Evolutionary conservation across 2,113 vertebrate species (phyloP), one percentile per base, ranked within the genome.

Genomic region (Verasper variegatus): DNA sequence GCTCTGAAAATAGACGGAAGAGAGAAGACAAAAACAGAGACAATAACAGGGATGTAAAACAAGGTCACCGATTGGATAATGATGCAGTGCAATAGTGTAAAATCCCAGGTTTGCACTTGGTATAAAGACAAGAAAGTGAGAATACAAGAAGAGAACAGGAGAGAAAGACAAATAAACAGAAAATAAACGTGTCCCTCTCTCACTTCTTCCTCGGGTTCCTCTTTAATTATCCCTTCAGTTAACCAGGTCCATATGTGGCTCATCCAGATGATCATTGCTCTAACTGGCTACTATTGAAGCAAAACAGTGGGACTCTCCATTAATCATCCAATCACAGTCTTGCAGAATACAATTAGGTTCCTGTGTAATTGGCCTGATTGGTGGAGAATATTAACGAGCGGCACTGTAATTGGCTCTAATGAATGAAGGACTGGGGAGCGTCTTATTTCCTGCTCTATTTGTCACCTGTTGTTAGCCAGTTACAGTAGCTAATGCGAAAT

Each of bases 361-460:
- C 70, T 12, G 6, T 56, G 66, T 89, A 93, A 93, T 92, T 89
- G 81, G 37, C 64, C 84, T 89, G 76, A 92, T 89, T 92, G 85
- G 91, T 84, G 78, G 85, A 74, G 83, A 89, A 92, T 92, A 92
- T 92, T 92, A 92, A 94, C 70, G 86, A 91, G 71, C 85, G 62
- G 11, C 20, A 58, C 79, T 72, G 85, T 92, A 92, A 93, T 90
- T 90, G 83, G 67, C 69, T 60, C 24, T 89, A 89, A 92, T 88
- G 42, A 87, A 85, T 67, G 84, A 76, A 58, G 23, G 62, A 42
- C 78, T 55, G 58, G 78, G 84, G 62, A 78, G 72, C 55, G 67
- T 89, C 89, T 86, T 77, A 81, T 88, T 89, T 91, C 90, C 90
- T 83, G 77, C 77, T 84, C 76, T 57, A 66, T 76, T 87, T 84